Evolutionary conservation across 1,140 invertebrate species (phyloP).

Genomic region (Zaprionus nigranus): DNA sequence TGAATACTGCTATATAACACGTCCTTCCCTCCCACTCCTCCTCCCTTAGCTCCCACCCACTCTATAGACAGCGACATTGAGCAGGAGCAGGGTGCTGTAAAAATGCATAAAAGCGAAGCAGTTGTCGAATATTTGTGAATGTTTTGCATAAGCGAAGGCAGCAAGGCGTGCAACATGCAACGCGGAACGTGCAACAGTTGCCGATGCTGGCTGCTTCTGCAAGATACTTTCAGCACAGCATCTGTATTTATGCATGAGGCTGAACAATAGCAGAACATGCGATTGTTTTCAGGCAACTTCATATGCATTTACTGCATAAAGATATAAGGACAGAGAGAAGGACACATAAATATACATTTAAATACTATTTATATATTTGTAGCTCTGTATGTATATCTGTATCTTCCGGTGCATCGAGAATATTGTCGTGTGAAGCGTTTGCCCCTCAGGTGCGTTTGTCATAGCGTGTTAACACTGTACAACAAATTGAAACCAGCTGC

Average conservation of each 20-base stretch:
- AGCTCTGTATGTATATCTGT: not conserved
- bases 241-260: slow-evolving; percentile 57
- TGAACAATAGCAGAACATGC: slow-evolving; percentile 21
- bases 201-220: not conserved
- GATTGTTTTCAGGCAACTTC: not conserved
- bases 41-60: slow-evolving; percentile 42
- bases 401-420: not conserved
- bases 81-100: slow-evolving; percentile 35
- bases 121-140: slow-evolving; percentile 58
- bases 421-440: not conserved
- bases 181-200: slow-evolving; percentile 21
- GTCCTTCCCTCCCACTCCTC: not conserved
- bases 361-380: not conserved
- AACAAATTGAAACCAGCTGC: not conserved
- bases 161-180: slow-evolving; percentile 3
- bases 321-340: no score
- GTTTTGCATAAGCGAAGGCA: slow-evolving; percentile 63
- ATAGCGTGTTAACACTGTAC: not conserved
- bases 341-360: not conserved
- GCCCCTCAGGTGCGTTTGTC: not conserved
- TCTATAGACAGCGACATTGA: slow-evolving; percentile 14
- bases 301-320: not conserved
- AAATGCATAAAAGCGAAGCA: slow-evolving; percentile 64
- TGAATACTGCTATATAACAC: no score
- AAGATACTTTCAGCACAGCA: slow-evolving; percentile 31